These are phyloP conservation scores for Bellardia pandia DNA, from an alignment of 2,888 invertebrate species.

Conservation along the genomic window DNA sequence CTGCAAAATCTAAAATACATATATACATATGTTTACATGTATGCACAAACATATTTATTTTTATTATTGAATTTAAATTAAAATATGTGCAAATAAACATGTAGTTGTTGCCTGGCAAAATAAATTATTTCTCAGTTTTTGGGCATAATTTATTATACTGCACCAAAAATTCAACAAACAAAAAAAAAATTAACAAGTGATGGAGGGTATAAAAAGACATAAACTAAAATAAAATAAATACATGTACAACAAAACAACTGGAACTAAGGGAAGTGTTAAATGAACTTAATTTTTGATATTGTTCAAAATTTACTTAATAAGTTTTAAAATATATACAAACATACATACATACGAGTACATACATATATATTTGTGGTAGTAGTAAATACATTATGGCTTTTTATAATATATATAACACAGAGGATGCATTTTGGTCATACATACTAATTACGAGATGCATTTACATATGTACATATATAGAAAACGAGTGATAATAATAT, in stretches of 20 bases:
- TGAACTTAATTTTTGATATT: conserved; percentile 55
- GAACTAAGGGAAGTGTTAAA: conserved; percentile 41
- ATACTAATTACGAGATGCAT: background rate
- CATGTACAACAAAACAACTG: background rate
- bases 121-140: conserved; percentile 62
- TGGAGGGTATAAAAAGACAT: too few relatives aligned
- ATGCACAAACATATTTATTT: conserved; percentile 16
- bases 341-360: too few relatives aligned
- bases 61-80: conserved; percentile 67
- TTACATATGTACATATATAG: too few relatives aligned
- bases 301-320: conserved; percentile 40
- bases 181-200: background rate
- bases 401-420: too few relatives aligned
- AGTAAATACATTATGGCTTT: background rate
- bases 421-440: background rate
- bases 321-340: conserved; percentile 27
- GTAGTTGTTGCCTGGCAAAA: conserved; percentile 49
- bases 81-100: conserved; percentile 57
- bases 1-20: background rate
- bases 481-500: background rate
- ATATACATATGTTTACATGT: conserved; percentile 17
- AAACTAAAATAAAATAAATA: conserved; percentile 16
- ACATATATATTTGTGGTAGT: background rate
- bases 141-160: conserved; percentile 65
- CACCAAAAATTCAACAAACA: background rate